Evolutionary conservation across 1,140 invertebrate species (phyloP).

Genomic region (Atta cephalotes): DNA sequence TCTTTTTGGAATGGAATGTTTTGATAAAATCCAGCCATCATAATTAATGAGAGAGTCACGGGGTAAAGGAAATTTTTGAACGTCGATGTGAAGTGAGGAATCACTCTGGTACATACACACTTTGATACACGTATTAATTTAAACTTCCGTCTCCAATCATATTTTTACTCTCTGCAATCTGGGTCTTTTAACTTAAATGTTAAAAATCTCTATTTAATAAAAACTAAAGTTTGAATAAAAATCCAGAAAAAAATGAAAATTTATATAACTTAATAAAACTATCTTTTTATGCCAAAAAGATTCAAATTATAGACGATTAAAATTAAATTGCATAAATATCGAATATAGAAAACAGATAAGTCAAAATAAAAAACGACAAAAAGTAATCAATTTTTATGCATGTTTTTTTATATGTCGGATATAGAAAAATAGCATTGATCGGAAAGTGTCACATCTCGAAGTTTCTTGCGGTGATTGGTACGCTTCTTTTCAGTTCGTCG

Average conservation of each 20-base stretch:
- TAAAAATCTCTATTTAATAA: too few species aligned
- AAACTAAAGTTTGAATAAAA: too few species aligned
- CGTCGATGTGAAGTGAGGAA: not conserved
- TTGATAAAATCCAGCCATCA: not conserved
- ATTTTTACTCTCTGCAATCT: too few species aligned
- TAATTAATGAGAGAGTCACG: not conserved
- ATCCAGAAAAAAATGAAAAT: too few species aligned
- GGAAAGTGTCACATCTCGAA: conserved; percentile 26
- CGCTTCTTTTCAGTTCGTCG: conserved; percentile 49
- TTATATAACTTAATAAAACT: too few species aligned
- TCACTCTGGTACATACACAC: not conserved
- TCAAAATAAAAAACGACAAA: not conserved
- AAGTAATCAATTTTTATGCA: conserved; percentile 21
- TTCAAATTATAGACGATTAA: too few species aligned
- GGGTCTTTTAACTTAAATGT: too few species aligned
- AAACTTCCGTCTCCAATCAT: too few species aligned
- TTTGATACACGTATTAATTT: not conserved
- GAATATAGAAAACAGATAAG: not conserved
- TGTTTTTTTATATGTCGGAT: not conserved
- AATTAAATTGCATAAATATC: not conserved
- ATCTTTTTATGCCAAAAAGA: too few species aligned
- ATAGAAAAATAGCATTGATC: conserved; percentile 28
- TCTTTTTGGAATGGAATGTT: not conserved
- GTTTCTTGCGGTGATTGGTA: conserved; percentile 60
- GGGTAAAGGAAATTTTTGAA: not conserved